Base-by-base conservation (phyloP, 2,113 vertebrate species). In the Pterophyllum scalare region DNA sequence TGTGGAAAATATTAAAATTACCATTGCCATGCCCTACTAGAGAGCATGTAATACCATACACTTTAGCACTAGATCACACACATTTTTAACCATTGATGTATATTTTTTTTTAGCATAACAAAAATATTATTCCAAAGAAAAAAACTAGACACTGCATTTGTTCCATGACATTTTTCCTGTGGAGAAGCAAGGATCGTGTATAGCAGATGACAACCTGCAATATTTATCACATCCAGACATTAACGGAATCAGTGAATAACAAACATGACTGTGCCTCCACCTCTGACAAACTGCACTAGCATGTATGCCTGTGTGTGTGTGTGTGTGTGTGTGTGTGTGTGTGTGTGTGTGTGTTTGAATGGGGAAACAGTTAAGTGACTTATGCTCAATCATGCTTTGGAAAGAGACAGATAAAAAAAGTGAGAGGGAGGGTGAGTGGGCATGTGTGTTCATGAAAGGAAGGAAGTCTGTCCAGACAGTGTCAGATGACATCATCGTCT, bases 401-500 rank as follows among this genome's bases (percentile, higher is more conserved):
- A 76, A 60, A 31, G 20, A 84, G 33, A 70, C 35, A 79, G 31
- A 78, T 13, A 75, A 78, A n/a, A n/a, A 78, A 33, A 59, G 76
- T 3, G 60, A 54, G 31, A 20, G 28, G 15, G 77, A 11, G 75
- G 19, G 77, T 65, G 76, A 52, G 72, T 43, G 43, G 9, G 13
- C 43, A 31, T 72, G 59, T 59, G 80, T 67, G 58, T 52, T 87
- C 74, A 64, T 59, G 54, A 57, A 87, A 38, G 31, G 31, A 33
- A 84, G 94, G 92, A 92, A 91, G 81, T 82, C 49, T 81, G 81
- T 88, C 87, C 91, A 93, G 93, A 94, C 94, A 81, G 49, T 33
- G 83, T 90, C 87, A 75, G 83, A 93, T 95, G 94, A 96, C 92
- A 80, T 96, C 95, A 96, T 75, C 14, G 70, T 87, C 84, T 91